Evolutionary conservation across 2,888 invertebrate genomes (phyloP).

Genomic region (Leptinotarsa tumamoca): DNA sequence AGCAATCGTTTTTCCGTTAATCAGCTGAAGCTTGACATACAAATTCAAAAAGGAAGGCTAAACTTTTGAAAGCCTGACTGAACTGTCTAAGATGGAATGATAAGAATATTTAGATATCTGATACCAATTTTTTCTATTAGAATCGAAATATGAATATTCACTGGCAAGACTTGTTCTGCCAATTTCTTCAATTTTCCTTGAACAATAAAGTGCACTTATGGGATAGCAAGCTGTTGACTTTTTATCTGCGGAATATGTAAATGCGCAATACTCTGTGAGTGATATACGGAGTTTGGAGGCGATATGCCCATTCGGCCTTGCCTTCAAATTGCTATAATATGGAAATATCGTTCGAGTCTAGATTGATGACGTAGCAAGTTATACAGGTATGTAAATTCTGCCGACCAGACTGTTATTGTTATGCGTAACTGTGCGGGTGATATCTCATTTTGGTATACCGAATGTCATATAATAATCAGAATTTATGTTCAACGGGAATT

Average conservation of each 20-base stretch:
- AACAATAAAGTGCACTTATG: background rate
- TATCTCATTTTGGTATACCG: background rate
- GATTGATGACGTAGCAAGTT: constrained; percentile 11
- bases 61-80: no score
- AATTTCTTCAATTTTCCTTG: background rate
- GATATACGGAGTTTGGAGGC: constrained; percentile 16
- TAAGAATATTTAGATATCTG: no score
- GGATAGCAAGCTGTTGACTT: constrained; percentile 11
- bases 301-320: constrained; percentile 15
- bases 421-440: background rate
- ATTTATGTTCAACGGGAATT: no score
- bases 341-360: constrained; percentile 15
- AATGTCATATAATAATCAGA: background rate
- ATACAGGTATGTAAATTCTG: constrained; percentile 12
- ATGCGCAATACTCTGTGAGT: constrained; percentile 9
- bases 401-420: background rate
- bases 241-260: constrained; percentile 7
- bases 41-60: no score
- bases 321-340: constrained; percentile 16
- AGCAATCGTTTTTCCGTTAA: no score
- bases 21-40: no score
- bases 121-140: no score
- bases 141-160: no score
- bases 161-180: no score
- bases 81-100: no score